Conservation (phyloP, 2,113 vertebrate species). For the Marmota monax region DNA sequence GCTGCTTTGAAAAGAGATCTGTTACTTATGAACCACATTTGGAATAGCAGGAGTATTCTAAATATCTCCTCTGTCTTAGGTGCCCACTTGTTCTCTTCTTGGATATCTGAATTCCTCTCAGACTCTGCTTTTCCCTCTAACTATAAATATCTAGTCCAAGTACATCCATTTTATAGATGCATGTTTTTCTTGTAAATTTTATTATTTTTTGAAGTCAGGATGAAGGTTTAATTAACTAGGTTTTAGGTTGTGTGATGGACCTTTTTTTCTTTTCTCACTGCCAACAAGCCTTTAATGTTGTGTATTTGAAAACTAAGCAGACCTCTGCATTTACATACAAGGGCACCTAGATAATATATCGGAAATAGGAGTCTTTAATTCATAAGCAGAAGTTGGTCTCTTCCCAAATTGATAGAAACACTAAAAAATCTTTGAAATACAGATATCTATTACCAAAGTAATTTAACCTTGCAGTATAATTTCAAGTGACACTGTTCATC, state of each 20-base stretch:
- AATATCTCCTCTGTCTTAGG: background rate
- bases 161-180: background rate
- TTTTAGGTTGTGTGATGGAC: background rate
- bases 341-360: background rate
- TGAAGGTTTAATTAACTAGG: background rate
- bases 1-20: background rate
- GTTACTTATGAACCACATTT: background rate
- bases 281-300: background rate
- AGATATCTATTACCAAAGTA: background rate
- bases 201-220: conserved; percentile 22
- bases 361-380: background rate
- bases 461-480: background rate
- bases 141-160: background rate
- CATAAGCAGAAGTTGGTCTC: conserved; percentile 5
- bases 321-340: background rate
- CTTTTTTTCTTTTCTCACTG: background rate
- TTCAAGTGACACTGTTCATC: background rate
- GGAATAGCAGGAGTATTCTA: background rate
- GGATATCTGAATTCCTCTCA: background rate
- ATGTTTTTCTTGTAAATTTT: background rate
- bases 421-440: background rate
- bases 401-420: conserved; percentile 27
- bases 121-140: background rate
- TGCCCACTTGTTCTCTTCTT: background rate
- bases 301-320: background rate